Evolutionary conservation across 2,797 vertebrate genomes (phyloP), one percentile per base, ranked within the genome.

Genomic region (Lacerta bilineata): DNA sequence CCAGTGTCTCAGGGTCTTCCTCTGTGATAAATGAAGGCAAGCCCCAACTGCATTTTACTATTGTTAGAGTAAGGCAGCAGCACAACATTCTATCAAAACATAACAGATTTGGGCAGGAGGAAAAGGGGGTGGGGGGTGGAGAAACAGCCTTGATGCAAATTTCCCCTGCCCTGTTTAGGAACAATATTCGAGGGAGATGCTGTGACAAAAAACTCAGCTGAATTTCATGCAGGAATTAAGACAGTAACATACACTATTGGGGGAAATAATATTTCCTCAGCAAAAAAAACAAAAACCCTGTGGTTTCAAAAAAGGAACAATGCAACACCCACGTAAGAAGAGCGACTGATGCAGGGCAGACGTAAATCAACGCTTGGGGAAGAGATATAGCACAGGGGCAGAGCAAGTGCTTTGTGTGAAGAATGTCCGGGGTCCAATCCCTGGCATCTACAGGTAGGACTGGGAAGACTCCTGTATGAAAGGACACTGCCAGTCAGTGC

Each of bases 1-100:
- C 80, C 50, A 59, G 3, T 29, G 41, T 55, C 90, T 89, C 83
- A 86, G 55, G 82, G 39, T 39, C 8, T 82, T 50, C 64, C 2
- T 61, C 8, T 7, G 61, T 23, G n/a, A 78, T 25, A 88, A 86
- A 59, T 25, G 15, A 84, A 33, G 78, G 17, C 7, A 5, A 29
- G 11, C 13, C 50, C 39, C 74, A n/a, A 23, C 1, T n/a, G 29
- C 4, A 66, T 76, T 87, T 88, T 55, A 83, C 27, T 20, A 10
- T 46, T 83, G 61, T 74, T 74, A 36, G 36, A 74, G 17, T 36
- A 64, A 64, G 75, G 33, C 1, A 59, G 41, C 29, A 36, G 33
- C 50, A 41, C 46, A 59, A 80, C 5, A 8, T 72, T 39, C 36
- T 29, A 80, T 46, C 39, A 33, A 13, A 64, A 25, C 46, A 80